A percentile compares a stretch with the other conserved stretches of the same genome.
These are phyloP conservation scores for Nymphalis c-album DNA, from an alignment of 2,888 invertebrate species.

Conservation along the genomic window DNA sequence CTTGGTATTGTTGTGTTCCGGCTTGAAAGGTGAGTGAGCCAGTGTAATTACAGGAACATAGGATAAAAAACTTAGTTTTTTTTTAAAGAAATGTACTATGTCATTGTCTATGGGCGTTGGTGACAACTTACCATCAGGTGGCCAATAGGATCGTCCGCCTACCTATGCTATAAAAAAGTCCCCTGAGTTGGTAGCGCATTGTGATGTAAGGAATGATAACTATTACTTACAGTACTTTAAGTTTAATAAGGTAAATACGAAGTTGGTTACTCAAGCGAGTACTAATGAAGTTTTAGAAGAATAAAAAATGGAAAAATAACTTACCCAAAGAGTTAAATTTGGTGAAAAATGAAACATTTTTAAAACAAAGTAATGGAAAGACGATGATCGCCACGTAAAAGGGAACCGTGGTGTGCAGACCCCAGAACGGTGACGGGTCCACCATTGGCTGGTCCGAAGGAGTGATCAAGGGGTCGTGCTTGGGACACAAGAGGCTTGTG, in stretches of 20 bases:
- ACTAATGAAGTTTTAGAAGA: not conserved
- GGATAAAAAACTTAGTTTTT: no score
- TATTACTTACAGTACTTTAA: no score
- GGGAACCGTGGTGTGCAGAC: constrained; percentile 89
- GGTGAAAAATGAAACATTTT: constrained; percentile 94
- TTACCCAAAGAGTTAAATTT: constrained; percentile 95
- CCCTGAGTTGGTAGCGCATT: no score
- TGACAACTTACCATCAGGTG: no score
- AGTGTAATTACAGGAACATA: no score
- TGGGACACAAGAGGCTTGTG: constrained; percentile 71
- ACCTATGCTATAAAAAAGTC: no score
- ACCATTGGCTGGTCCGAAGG: constrained; percentile 45
- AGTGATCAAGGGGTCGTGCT: constrained; percentile 51
- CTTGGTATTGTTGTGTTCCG: no score
- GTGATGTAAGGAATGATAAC: no score
- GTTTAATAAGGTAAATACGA: not conserved
- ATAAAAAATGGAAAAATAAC: constrained; percentile 38
- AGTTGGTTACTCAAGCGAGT: not conserved
- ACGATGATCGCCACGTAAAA: constrained; percentile 88
- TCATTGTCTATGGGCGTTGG: no score
- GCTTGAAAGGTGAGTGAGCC: no score
- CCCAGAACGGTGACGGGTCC: constrained; percentile 83
- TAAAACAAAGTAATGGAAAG: constrained; percentile 92
- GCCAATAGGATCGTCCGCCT: no score
- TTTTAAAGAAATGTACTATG: no score